Conservation (phyloP, 2,797 vertebrate species). For the Helarctos malayanus region DNA sequence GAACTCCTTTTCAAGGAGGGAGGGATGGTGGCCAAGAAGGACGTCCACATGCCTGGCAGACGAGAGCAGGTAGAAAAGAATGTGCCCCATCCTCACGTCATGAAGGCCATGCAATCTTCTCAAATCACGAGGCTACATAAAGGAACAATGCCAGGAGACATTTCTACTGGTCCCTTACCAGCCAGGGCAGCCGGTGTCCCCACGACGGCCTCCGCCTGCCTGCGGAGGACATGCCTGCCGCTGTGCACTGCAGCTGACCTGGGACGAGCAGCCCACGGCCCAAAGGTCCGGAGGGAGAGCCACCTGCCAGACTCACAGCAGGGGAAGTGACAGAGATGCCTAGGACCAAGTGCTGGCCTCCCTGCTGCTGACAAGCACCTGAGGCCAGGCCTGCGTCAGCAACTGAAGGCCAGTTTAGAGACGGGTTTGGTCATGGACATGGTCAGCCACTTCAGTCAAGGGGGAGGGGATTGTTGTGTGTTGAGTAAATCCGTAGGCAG, state of each 20-base stretch:
- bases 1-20: background rate
- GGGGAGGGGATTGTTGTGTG: background rate
- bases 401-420: background rate
- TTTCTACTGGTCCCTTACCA: background rate
- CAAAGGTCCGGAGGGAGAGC: background rate
- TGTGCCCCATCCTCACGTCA: background rate
- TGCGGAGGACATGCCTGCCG: background rate
- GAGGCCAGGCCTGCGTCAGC: background rate
- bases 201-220: background rate
- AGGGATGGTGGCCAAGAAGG: background rate
- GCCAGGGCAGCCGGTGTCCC: background rate
- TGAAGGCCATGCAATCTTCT: background rate
- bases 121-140: background rate
- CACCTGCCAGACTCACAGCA: background rate
- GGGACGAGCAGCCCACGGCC: background rate
- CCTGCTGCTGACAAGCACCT: background rate
- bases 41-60: background rate
- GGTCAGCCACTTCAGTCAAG: background rate
- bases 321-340: background rate
- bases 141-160: background rate
- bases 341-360: background rate
- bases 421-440: background rate
- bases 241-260: slow-evolving; percentile 82
- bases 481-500: background rate
- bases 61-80: background rate